A percentile compares a stretch with the other conserved stretches of the same genome.
These are phyloP conservation scores for Agonopterix alstromeriana DNA, from an alignment of 2,888 invertebrate genomes.

Conservation along the genomic window DNA sequence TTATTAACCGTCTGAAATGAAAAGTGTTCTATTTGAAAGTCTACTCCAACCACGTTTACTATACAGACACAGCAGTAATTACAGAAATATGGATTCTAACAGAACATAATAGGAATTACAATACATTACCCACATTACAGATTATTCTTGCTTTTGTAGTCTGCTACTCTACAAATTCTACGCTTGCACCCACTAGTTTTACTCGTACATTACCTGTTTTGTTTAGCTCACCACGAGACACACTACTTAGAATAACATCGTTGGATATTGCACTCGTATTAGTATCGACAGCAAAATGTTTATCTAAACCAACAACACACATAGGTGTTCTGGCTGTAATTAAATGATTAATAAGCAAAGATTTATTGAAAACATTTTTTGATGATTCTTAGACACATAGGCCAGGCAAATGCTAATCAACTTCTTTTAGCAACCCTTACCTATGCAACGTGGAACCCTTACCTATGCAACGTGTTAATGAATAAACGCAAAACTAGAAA, in stretches of 20 bases:
- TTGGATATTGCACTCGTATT: conserved; percentile 20
- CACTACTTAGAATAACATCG: conserved; percentile 24
- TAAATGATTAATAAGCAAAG: too few species aligned
- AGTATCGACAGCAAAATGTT: too few species aligned
- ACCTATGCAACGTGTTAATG: too few species aligned
- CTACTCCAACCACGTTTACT: conserved; percentile 30
- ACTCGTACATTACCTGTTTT: conserved; percentile 12
- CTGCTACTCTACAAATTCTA: conserved; percentile 20
- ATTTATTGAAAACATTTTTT: too few species aligned
- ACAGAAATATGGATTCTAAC: conserved; percentile 15
- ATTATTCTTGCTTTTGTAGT: conserved; percentile 40
- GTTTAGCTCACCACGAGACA: conserved; percentile 14
- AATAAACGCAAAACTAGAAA: too few species aligned
- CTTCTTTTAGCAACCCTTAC: too few species aligned
- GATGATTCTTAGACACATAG: too few species aligned
- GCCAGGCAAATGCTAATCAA: too few species aligned
- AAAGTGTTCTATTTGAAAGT: conserved; percentile 45
- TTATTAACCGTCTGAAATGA: conserved; percentile 49
- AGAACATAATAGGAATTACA: conserved; percentile 29
- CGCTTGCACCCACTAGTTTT: conserved; percentile 21
- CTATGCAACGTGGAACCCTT: too few species aligned
- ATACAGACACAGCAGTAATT: conserved; percentile 11
- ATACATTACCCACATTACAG: conserved; percentile 42
- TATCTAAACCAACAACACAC: too few species aligned
- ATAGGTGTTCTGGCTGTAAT: too few species aligned